A percentile compares a stretch with the other conserved stretches of the same genome.
Conservation (phyloP, 2,797 vertebrate genomes). For the Myotis findleyi region DNA sequence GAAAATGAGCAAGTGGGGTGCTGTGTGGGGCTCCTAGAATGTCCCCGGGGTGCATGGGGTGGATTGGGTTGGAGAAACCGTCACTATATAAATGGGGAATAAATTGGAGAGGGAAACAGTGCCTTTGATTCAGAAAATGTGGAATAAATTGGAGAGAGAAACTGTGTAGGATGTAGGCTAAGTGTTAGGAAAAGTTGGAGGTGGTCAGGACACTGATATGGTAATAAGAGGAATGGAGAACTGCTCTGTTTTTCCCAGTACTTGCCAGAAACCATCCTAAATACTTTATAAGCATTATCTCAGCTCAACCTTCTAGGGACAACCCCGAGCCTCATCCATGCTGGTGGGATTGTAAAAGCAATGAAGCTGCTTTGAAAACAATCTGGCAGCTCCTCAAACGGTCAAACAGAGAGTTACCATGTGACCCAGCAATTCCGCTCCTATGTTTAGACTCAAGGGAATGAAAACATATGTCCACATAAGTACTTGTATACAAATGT, state of each 20-base stretch:
- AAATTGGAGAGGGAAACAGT: not conserved
- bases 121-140: not conserved
- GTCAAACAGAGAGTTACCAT: not conserved
- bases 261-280: not conserved
- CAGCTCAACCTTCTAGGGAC: not conserved
- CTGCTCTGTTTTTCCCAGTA: not conserved
- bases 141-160: not conserved
- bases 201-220: not conserved
- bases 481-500: not conserved
- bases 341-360: not conserved
- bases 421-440: not conserved
- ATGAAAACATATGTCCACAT: not conserved
- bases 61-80: not conserved
- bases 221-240: not conserved
- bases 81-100: too few species aligned
- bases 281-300: not conserved
- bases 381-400: not conserved
- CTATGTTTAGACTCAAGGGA: not conserved
- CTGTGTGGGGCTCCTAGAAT: too few species aligned
- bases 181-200: not conserved
- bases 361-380: not conserved
- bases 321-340: not conserved
- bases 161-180: not conserved
- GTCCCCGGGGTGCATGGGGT: not conserved
- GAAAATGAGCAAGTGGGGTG: not conserved